Base-by-base conservation (phyloP, 2,888 invertebrate species). In the Acanthopleura granulata region DNA sequence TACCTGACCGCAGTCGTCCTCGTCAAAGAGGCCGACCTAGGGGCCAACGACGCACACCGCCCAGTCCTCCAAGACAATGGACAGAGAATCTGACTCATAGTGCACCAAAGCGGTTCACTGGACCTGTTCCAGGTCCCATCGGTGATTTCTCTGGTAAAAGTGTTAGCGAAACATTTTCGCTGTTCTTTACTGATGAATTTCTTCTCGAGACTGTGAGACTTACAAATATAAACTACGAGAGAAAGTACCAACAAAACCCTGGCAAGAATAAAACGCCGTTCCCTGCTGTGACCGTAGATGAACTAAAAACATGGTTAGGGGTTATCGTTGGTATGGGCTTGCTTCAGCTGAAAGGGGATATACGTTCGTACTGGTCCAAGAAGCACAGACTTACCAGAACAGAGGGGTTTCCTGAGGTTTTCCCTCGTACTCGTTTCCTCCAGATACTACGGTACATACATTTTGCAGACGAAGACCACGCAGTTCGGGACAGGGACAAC, bases 361-460 rank as follows among this genome's bases (percentile, higher is more conserved):
- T 74, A 0, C 69, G 29, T 25, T 30, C 69, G 1, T 70, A 70
- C 50, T 74, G 74, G 74, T 66, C 49, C 4, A 49, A 1, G 25
- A 49, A 22, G 22, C 72, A 74, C 22, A 18, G 25, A n/a, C 66
- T 69, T 9, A 74, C 70, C 9, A 15, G 50, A 16, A 50, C 50
- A 6, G 30, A 25, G 18, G 74, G 74, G 1, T 50, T 74, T 70
- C 18, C 57, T 12, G 50, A 66, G 49, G 50, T 74, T 40, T 57
- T 74, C 16, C 61, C 74, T 15, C 62, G 69, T 1, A 40, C 70
- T 22, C 27, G 74, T 9, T 49, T 74, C 49, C 14, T 49, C 0
- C 22, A n/a, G 4, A 74, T 74, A 4, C 49, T 74, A n/a, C n/a
- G 74, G 0, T 74, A 70, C 57, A 66, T 74, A 25, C 57, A 72